Conservation (phyloP, 1,140 invertebrate species). For the Drosophila bocki region DNA sequence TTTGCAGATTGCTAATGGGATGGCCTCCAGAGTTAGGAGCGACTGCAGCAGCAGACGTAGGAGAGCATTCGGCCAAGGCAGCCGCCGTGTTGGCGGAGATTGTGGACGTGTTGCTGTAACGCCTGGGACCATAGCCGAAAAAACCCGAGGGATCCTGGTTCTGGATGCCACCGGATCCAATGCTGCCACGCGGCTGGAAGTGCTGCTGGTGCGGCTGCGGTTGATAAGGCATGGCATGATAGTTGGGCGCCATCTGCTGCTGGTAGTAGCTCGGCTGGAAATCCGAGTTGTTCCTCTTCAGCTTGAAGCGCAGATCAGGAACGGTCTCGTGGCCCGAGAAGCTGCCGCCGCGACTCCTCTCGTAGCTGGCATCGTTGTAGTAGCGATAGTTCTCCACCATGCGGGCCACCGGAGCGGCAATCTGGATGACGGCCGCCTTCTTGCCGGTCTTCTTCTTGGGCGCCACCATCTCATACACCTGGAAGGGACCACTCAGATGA, state of each 20-base stretch:
- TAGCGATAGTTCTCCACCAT: conserved; percentile 85
- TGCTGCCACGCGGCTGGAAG: conserved; percentile 62
- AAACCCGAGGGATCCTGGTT: conserved; percentile 53
- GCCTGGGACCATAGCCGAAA: conserved; percentile 71
- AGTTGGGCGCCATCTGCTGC: conserved; percentile 35
- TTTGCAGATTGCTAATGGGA: conserved; percentile 54
- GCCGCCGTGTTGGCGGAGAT: conserved; percentile 73
- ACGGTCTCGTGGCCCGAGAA: conserved; percentile 74
- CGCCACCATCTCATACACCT: conserved; percentile 83
- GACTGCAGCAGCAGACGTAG: conserved; percentile 48
- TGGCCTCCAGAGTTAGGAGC: conserved; percentile 35
- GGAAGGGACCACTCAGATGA: conserved; percentile 86
- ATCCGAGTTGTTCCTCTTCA: conserved; percentile 82
- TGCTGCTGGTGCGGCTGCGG: conserved; percentile 57
- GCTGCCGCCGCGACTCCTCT: conserved; percentile 80
- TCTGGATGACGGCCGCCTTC: conserved; percentile 77
- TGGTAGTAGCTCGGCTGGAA: conserved; percentile 74
- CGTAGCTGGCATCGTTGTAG: conserved; percentile 74
- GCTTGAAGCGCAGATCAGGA: conserved; percentile 73
- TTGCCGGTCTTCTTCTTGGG: conserved; percentile 85
- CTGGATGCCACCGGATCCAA: conserved; percentile 2
- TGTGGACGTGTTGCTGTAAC: conserved; percentile 81
- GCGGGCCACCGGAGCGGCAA: conserved; percentile 75
- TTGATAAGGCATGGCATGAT: conserved; percentile 55
- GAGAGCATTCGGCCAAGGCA: conserved; percentile 45